Evolutionary conservation across 2,113 vertebrate genomes (phyloP).

Genomic region (Caloenas nicobarica): DNA sequence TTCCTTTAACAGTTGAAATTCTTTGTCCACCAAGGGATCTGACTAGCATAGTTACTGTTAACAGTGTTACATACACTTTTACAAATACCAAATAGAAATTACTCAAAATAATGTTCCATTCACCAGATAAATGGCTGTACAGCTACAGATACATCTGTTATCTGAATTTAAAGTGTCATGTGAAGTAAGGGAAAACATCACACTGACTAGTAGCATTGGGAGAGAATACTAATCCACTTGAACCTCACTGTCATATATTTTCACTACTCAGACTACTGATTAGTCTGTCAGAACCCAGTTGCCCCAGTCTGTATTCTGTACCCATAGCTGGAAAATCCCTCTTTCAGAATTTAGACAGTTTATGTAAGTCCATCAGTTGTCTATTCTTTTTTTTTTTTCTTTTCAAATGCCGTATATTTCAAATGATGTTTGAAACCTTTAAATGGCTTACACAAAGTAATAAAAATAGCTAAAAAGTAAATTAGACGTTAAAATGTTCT

Average conservation of each 20-base stretch:
- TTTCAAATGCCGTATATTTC: not conserved
- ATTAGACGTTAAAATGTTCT: not conserved
- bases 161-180: not conserved
- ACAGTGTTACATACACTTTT: not conserved
- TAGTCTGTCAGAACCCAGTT: not conserved
- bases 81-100: not conserved
- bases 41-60: not conserved
- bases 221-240: not conserved
- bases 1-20: not conserved
- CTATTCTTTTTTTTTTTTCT: not conserved
- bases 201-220: not conserved
- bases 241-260: not conserved
- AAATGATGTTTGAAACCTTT: not conserved
- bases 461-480: not conserved
- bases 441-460: not conserved
- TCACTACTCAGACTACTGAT: not conserved
- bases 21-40: not conserved
- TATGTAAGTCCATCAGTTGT: not conserved
- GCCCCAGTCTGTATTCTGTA: not conserved
- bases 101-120: not conserved
- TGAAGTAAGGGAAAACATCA: not conserved
- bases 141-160: not conserved
- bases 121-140: not conserved
- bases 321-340: not conserved
- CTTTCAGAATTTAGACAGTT: not conserved